Conservation (phyloP, 2,797 vertebrate species). For the Trachurus trachurus region DNA sequence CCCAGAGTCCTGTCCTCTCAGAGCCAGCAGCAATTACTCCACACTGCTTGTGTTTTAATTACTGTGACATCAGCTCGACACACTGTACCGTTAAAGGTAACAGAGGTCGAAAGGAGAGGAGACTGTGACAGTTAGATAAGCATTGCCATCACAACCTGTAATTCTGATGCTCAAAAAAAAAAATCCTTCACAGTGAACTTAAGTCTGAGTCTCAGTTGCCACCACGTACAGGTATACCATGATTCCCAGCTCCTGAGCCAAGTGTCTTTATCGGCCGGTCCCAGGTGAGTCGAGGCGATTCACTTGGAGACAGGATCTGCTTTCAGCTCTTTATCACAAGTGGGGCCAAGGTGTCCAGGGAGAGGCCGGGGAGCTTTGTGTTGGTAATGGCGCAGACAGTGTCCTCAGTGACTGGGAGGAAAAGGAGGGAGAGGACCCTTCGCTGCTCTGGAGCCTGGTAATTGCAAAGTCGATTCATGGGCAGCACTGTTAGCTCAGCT, state of each 20-base stretch:
- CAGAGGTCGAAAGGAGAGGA: conserved; percentile 32
- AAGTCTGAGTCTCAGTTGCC: conserved; percentile 5
- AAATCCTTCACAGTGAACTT: conserved; percentile 9
- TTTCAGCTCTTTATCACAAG: conserved; percentile 85
- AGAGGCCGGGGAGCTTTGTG: conserved; percentile 79
- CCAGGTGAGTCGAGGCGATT: conserved; percentile 74
- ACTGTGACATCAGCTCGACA: conserved; percentile 73
- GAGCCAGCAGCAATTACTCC: conserved; percentile 71
- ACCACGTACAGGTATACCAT: conserved; percentile 49
- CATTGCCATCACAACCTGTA: background rate
- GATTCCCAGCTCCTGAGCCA: conserved; percentile 71
- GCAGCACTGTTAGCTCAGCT: conserved; percentile 33
- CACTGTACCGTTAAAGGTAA: conserved; percentile 43
- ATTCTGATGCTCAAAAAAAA: background rate
- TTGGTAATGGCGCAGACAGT: conserved; percentile 83
- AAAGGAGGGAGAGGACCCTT: conserved; percentile 62
- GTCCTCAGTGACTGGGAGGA: conserved; percentile 74
- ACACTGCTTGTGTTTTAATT: conserved; percentile 74
- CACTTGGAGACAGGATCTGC: conserved; percentile 76
- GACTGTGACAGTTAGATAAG: conserved; percentile 13
- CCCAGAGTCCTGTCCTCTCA: conserved; percentile 39
- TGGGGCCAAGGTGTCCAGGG: conserved; percentile 80
- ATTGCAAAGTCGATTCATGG: conserved; percentile 78
- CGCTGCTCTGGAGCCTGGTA: conserved; percentile 80
- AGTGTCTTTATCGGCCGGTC: conserved; percentile 68